Percentiles rank a stretch among this genome's conserved stretches.
Evolutionary conservation across 2,113 vertebrate genomes (phyloP).

Genomic region (Xyrauchen texanus): DNA sequence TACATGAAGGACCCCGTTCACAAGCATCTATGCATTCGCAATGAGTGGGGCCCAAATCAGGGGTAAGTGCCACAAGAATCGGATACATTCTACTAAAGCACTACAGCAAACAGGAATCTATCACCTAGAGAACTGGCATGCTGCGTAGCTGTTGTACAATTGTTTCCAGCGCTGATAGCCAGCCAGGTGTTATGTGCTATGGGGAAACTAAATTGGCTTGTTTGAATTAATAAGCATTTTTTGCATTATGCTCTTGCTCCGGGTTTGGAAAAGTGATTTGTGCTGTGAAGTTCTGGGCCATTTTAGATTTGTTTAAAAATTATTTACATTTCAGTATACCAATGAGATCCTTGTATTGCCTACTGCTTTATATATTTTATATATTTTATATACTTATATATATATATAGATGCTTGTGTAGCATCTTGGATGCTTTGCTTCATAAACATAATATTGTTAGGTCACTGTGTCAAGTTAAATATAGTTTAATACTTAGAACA

Average conservation of each 20-base stretch:
- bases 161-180: neutral
- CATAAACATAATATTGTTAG: no score
- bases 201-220: slow-evolving; percentile 22
- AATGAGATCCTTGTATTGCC: neutral
- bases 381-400: no score
- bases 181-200: slow-evolving; percentile 13
- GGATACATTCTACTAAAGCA: neutral
- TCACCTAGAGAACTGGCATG: neutral
- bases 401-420: no score
- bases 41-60: slow-evolving; percentile 97
- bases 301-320: neutral
- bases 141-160: slow-evolving; percentile 11
- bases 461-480: no score
- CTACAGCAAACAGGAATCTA: neutral
- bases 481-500: no score
- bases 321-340: slow-evolving; percentile 11
- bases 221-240: slow-evolving; percentile 28
- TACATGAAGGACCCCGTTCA: slow-evolving; percentile 98
- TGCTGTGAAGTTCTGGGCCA: neutral
- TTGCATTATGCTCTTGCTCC: slow-evolving; percentile 26
- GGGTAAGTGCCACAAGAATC: slow-evolving; percentile 80
- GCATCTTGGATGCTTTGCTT: no score
- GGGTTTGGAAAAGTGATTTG: slow-evolving; percentile 13
- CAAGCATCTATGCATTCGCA: slow-evolving; percentile 97
- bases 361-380: neutral